Evolutionary conservation across 2,797 vertebrate genomes (phyloP), one percentile per base, ranked within the genome.

Genomic region (Gymnopithys bicolor): DNA sequence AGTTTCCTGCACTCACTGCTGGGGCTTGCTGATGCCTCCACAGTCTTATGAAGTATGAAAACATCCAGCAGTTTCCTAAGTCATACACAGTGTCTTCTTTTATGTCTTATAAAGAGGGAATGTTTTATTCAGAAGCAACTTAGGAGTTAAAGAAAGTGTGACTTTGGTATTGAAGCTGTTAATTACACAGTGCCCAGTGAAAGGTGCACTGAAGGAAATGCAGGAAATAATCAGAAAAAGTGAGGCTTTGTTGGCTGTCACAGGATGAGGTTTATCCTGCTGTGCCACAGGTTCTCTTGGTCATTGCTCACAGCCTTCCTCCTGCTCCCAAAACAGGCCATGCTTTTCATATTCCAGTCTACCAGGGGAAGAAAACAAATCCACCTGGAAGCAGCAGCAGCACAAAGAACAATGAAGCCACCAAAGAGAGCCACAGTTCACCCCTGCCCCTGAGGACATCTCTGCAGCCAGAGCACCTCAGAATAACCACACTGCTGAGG

Each of bases 321-420:
- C 49, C 17, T 0, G 0, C 37, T 69, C 66, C 9, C 1, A 53
- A 89, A 82, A 7, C n/a, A n/a, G 35, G 18, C 19, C 8, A 6
- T 53, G 19, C 70, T 78, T 62, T 69, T 27, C 80, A 24, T 46
- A 21, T 35, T 62, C 46, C 62, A 25, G 13, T 37, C 66, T 39
- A 64, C 11, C 37, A 27, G 8, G 35, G 46, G 13, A 86, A 81
- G 53, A 68, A 71, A 64, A 48, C 25, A 89, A 84, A 78, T 22
- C 59, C 78, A 48, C 8, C 2, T 6, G 27, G 35, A 89, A 86
- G 62, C 43, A 84, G 18, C 0, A 0, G 21, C 0, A 0, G 13
- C n/a, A 73, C 39, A 69, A 76, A 73, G 18, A 52, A 28, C 32
- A 35, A 25, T 8, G 23, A 89, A 82, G 37, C 10, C 69, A 84